A percentile compares a stretch with the other conserved stretches of the same genome.
Evolutionary conservation across 2,797 vertebrate species (phyloP).

Genomic region (Emydoidea blandingii): DNA sequence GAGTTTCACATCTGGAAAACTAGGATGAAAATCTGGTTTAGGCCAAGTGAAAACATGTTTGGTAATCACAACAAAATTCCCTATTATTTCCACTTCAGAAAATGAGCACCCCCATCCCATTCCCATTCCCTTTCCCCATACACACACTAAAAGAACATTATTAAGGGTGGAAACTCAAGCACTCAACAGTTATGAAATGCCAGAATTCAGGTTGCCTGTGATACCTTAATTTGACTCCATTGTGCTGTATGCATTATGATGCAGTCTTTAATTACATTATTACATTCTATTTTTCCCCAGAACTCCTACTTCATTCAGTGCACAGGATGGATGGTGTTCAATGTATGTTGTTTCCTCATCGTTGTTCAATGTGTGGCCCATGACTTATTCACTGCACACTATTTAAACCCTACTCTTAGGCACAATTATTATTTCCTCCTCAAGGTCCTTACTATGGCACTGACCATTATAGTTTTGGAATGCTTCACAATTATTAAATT

Average conservation of each 20-base stretch:
- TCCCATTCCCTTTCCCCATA: background rate
- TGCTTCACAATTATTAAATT: background rate
- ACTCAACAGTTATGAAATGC: background rate
- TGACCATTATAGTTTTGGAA: background rate
- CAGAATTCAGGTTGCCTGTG: background rate
- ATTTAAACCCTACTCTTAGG: background rate
- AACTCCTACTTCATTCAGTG: background rate
- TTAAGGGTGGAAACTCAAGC: background rate
- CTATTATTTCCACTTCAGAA: background rate
- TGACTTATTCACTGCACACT: background rate
- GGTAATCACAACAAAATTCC: background rate
- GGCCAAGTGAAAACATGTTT: background rate
- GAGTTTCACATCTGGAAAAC: background rate
- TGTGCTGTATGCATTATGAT: background rate
- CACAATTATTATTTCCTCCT: background rate
- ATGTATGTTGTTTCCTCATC: background rate
- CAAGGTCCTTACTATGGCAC: background rate
- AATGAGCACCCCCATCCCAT: background rate
- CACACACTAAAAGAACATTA: background rate
- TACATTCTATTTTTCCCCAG: background rate
- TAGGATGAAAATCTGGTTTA: background rate
- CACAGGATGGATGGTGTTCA: background rate
- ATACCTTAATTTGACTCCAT: background rate
- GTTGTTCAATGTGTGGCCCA: background rate
- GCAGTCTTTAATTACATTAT: slow-evolving; percentile 1